Base-by-base conservation (phyloP, 2,797 vertebrate genomes). In the Rhinichthys osculus region DNA sequence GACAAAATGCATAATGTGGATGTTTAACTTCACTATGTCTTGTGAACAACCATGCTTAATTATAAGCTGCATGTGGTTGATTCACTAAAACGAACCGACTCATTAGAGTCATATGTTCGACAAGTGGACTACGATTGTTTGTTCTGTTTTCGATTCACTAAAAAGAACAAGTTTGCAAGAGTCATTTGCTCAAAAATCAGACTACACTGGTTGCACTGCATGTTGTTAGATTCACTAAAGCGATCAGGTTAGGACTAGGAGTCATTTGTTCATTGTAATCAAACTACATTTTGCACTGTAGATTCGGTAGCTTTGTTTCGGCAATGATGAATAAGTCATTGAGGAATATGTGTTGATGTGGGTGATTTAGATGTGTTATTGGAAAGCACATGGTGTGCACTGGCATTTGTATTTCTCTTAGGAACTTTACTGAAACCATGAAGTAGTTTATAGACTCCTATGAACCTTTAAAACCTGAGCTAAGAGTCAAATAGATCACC, bases 401-500 rank as follows among this genome's bases (percentile, higher is more conserved):
- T 67, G 42, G 40, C 30, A 14, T 33, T 33, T 78, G 17, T 14
- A 9, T 40, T 47, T 78, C 13, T 64, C 62, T 83, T 23, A 44
- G 3, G n/a, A 70, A 3, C 3, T 59, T 71, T 59, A 78, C 35
- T 9, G 19, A 70, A 67, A 70, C 42, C 64, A 80, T 62, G 27
- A 21, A 38, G 79, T 81, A 23, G 3, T 82, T 82, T 72, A 80
- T 72, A 71, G 77, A 21, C 52, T 35, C 27, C 30, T 40, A 19
- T 21, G 50, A 44, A 44, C 27, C 47, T 9, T 17, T 69, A 23
- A 78, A 70, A 47, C 76, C 2, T 30, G 11, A 47, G 7, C 13
- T n/a, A 35, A 44, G 52, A 67, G 79, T 82, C 81, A 82, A 40
- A 85, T 79, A 59, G 72, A 83, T 74, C 30, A 70, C 71, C 69